Base-by-base conservation (phyloP, 2,113 vertebrate species). In the Arvicanthis niloticus region DNA sequence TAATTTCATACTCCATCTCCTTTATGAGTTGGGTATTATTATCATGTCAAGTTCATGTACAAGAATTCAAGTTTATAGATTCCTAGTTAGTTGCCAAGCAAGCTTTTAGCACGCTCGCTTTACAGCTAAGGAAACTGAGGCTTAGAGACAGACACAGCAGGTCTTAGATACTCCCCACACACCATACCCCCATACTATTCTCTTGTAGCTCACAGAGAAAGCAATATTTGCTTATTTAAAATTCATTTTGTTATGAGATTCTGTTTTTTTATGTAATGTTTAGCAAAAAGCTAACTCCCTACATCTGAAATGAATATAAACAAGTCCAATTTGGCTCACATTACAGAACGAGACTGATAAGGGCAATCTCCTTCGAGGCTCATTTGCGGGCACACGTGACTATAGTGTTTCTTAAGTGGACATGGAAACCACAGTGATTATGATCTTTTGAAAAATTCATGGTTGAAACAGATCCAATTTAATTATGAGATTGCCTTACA, bases 401-500 rank as follows among this genome's bases (percentile, higher is more conserved):
- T 96, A 88, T 75, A 97, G 97, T 94, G 76, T 86, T 94, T 98
- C 80, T 98, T 96, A 97, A 98, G 97, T 34, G 97, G 93, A 88
- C 91, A 51, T 62, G 96, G 96, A 96, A 97, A 92, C 89, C 94
- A 82, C 48, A 62, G 73, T 97, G 96, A 91, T 96, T 40, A 40
- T 53, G 94, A 97, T 97, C 93, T 97, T 98, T 84, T 93, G 93
- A 98, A 97, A 97, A 97, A 89, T 60, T 97, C 96, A 97, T 60
- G 26, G 77, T 19, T 98, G 98, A 98, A 98, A 97, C 93, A 67
- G 88, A 75, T 95, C 89, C 93, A 98, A 97, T 81, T 97, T 84
- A 97, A 96, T 98, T 98, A 68, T 88, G 97, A 96, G 96, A 97
- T 96, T 97, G 96, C 93, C 96, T 97, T 93, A 87, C 95, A 97